Evolutionary conservation across 2,888 invertebrate species (phyloP), one percentile per base, ranked within the genome.

Genomic region (Yponomeuta evonymella): DNA sequence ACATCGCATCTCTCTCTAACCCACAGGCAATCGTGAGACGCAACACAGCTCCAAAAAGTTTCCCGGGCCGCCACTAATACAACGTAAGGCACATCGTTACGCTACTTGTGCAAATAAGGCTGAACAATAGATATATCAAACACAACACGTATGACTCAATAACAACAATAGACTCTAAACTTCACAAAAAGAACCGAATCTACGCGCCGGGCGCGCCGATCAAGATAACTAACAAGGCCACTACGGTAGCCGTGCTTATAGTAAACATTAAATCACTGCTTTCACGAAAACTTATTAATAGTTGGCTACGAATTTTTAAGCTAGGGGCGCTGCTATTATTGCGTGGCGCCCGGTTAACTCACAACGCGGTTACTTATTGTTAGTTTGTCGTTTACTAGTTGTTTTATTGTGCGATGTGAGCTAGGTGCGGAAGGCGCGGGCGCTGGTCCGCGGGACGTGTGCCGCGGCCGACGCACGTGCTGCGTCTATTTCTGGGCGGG

Each of bases 401-500:
- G 36, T 36, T 33, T 58, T 58, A 58, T 58, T 58, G 51, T 58
- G 51, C 15, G 15, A 15, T 15, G 1, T 58, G 51, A 58, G 29
- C 33, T 2, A 36, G 33, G 43, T n/a, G 70, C 58, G 66, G 29
- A 12, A 5, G 51, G 51, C 51, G 15, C 51, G n/a, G 30, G 66
- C 23, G 58, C 43, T 58, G 66, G 43, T 71, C 75, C 74, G 77
- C 75, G 74, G 76, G 79, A 83, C 90, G 89, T 87, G 84, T 83
- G 86, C 79, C 88, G 84, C 82, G 83, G 77, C 77, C 80, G 87
- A 86, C 90, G 89, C 91, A 90, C 91, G 90, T 91, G 92, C 90
- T 89, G 85, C 88, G 87, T 90, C 91, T 92, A 92, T 92, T 48
- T 91, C 89, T 87, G 88, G 89, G 87, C 84, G 85, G 83, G 81